Evolutionary conservation across 2,113 vertebrate genomes (phyloP).

Genomic region (Caretta caretta): DNA sequence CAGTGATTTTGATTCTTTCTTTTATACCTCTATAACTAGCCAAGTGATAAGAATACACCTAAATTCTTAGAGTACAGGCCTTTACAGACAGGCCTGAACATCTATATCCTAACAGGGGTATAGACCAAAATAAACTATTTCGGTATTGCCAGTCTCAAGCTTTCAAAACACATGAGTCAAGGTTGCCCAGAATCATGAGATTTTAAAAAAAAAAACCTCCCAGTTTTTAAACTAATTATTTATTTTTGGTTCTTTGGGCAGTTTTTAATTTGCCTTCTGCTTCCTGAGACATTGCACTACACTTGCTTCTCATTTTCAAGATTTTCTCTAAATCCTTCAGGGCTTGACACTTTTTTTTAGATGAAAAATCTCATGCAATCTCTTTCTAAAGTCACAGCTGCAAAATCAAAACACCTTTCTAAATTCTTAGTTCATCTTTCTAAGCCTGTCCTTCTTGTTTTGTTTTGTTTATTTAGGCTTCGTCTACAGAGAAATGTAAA

Average conservation of each 20-base stretch:
- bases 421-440: not conserved
- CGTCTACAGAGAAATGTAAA: not conserved
- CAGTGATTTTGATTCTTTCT: no score
- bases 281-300: constrained; percentile 1
- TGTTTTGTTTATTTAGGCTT: not conserved
- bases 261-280: not conserved
- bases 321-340: constrained; percentile 15
- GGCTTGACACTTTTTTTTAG: not conserved
- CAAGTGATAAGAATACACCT: no score
- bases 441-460: not conserved
- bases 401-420: not conserved
- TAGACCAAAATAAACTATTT: not conserved
- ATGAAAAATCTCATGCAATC: not conserved
- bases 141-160: not conserved
- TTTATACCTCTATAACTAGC: no score
- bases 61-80: no score
- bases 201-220: not conserved
- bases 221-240: accelerated
- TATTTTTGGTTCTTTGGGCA: not conserved
- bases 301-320: constrained; percentile 17
- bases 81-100: no score
- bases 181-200: not conserved
- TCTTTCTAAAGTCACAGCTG: not conserved
- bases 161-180: constrained; percentile 18
- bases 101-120: not conserved